Base-by-base conservation (phyloP, 2,113 vertebrate species). In the Rhinoderma darwinii region DNA sequence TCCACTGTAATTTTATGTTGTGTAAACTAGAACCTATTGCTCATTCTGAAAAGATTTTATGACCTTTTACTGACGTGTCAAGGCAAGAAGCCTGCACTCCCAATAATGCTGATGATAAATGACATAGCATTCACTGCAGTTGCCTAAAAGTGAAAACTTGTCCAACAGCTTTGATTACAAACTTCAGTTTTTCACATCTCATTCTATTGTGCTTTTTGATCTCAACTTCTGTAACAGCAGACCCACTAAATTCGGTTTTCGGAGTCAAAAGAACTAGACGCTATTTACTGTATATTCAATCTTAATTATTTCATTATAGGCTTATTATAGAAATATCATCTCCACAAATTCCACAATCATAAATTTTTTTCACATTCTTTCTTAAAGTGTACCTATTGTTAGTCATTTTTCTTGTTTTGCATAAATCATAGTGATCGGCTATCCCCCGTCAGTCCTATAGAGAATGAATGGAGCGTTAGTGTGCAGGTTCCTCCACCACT, bases 141-240 rank as follows among this genome's bases (percentile, higher is more conserved):
- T 50, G 41, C 74, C 39, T 76, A 76, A 76, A 76, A 44, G 41
- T 50, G 39, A 76, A 75, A 43, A 76, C 74, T 76, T 76, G 74
- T 70, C 74, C 74, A 76, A 47, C 74, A 76, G 74, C 74, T 76
- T 76, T 44, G 41, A 76, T 76, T 76, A 50, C 74, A 76, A 76
- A 50, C 44, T 76, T 76, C 74, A 76, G 75, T 43, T 43, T 77
- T 77, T 77, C 75, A 77, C 75, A 77, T 50, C n/a, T 77, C 27
- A 77, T 77, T 77, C 75, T 50, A 32, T 51, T 51, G 41, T 11
- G 37, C 68, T 51, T 77, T 76, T 35, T 50, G 25, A 50, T 50
- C n/a, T 77, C 75, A 18, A 32, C 5, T 50, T 43, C 75, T 50
- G 4, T 77, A 43, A 77, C 44, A 50, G 75, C 75, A 77, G 44